Evolutionary conservation across 2,888 invertebrate species (phyloP), one percentile per base, ranked within the genome.

Genomic region (Pollenia angustigena): DNA sequence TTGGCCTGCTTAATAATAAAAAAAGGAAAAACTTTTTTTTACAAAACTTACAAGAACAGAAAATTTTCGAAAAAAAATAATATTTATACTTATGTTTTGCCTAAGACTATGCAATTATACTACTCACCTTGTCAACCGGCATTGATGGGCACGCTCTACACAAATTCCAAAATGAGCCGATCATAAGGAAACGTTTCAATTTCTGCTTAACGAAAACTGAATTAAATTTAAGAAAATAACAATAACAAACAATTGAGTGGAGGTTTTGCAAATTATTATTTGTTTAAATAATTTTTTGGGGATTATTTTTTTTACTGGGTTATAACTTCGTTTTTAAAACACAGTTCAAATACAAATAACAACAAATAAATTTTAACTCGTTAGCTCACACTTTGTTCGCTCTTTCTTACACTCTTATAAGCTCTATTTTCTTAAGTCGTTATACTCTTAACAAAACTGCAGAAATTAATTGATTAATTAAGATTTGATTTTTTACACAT

Each of bases 101-200:
- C 2, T 32, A 56, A 12, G 12, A 56, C 18, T 23, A 44, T 54
- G 7, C 7, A 16, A 50, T 58, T 46, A 14, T 68, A 18, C 48
- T 85, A 91, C 94, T 95, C 95, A 98, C 98, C 97, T 98, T 98
- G 95, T 98, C 98, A 94, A 97, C 97, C 94, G 98, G 97, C 97
- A 98, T 97, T 94, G 97, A 97, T 94, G 98, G 98, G 95, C 98
- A 98, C 95, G 98, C 97, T 94, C 98, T 97, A 95, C 98, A 98
- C 95, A 98, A 95, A 95, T 98, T 98, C 97, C 98, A 98, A 95
- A 98, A 98, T 95, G 98, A 97, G 95, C 98, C 98, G 95, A 98
- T 98, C 98, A 98, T 98, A 95, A 95, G 95, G 95, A 93, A 92
- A 89, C 90, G 90, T 90, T 93, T 91, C 90, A 78, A 80, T 85